Evolutionary conservation across 2,797 vertebrate species (phyloP), one percentile per base, ranked within the genome.

Genomic region (Schizothorax lantsangensis): DNA sequence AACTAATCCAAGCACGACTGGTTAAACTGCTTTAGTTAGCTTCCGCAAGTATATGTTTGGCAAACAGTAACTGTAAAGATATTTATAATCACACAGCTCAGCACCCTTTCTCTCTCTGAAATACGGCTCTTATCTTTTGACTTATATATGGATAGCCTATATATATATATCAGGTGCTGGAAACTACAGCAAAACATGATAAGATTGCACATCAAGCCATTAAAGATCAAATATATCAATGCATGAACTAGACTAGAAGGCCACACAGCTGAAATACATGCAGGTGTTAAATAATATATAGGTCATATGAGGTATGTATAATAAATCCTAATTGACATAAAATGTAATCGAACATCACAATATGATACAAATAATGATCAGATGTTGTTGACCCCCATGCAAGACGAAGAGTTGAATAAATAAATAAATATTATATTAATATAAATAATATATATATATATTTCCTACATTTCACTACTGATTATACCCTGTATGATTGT

Each of bases 21-120:
- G 54, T 47, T 78, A 77, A 84, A 79, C 75, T 23, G 84, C 38
- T 79, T 85, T 59, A 79, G 66, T 26, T 7, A 52, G 73, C 72
- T 64, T 77, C 69, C 5, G 19, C 62, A 78, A 38, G 40, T 9
- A 62, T 47, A 40, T 69, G 82, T 78, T 79, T 87, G 71, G 77
- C 49, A 74, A 72, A 83, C 81, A 74, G 43, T 47, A 5, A 62
- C 57, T 26, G 30, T 38, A 62, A 75, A 62, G 57, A 64, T 17
- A 75, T 62, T 75, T 77, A 43, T 26, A 52, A 38, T 62, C 4
- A 38, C 21, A 80, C 38, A 43, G 33, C 52, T 40, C 36, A 5
- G 36, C 9, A 21, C 2, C 11, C 45, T 2, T 14, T 26, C 19
- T 26, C 23, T 15, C 12, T 57, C 54, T 83, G 26, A 72, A 43